Conservation (phyloP, 2,888 invertebrate species). For the Dioctria rufipes region DNA sequence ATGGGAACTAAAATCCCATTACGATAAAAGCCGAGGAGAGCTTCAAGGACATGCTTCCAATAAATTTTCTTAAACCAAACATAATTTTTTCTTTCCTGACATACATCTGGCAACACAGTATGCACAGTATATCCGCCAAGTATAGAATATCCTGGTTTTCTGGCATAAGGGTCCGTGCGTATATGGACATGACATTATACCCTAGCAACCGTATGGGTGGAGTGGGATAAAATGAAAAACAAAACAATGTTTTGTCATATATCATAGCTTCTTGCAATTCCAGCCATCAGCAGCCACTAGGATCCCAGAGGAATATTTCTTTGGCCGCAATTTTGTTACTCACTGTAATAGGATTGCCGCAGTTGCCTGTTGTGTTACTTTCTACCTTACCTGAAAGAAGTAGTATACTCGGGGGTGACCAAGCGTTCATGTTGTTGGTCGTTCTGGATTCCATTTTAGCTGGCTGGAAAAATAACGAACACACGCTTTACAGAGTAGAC, state of each 20-base stretch:
- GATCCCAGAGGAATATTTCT: neutral
- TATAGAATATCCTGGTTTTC: neutral
- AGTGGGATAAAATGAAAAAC: conserved; percentile 30
- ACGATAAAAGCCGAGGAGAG: conserved; percentile 45
- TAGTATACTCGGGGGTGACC: conserved; percentile 44
- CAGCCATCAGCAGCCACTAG: neutral
- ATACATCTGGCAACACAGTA: conserved; percentile 46
- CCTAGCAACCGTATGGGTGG: neutral
- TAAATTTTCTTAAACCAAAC: conserved; percentile 51
- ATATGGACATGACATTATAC: neutral
- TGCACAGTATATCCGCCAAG: neutral
- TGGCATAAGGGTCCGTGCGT: conserved; percentile 22
- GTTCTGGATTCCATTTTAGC: conserved; percentile 37
- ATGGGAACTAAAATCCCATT: conserved; percentile 46
- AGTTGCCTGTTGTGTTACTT: conserved; percentile 28
- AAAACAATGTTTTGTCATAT: conserved; percentile 15
- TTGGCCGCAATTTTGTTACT: neutral
- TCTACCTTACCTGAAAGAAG: conserved; percentile 10
- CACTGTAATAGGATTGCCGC: conserved; percentile 19
- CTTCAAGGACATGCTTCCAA: conserved; percentile 44
- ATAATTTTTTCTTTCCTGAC: conserved; percentile 48
- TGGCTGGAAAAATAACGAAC: conserved; percentile 48
- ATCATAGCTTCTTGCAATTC: conserved; percentile 25
- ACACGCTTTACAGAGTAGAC: conserved; percentile 24
- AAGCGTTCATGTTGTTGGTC: conserved; percentile 47